Base-by-base conservation (phyloP, 2,888 invertebrate genomes). In the Brenthis ino region DNA sequence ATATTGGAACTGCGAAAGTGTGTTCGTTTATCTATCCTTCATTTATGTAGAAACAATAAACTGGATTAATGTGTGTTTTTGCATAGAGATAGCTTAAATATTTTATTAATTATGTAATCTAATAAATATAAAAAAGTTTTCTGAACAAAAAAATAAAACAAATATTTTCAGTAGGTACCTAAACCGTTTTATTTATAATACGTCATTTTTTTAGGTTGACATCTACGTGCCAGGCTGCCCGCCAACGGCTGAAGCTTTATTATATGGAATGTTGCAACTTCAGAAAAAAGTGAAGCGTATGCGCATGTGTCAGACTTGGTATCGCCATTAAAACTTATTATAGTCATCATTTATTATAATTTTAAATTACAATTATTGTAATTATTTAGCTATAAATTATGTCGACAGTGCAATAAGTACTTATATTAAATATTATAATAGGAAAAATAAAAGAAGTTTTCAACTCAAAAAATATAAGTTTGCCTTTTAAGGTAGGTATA, bases 211-310 rank as follows among this genome's bases (percentile, higher is more conserved):
- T 2, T 74, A 91, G 91, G 91, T 92, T 68, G 98, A 98, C 85
- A 96, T 98, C 77, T 98, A 98, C 85, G 97, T 98, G 55, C 98
- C 98, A 72, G 97, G 98, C 14, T 98, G 98, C 89, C 98, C 98
- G 37, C 98, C 98, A n/a, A 97, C 98, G 0, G 98, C 98, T 0
- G 98, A 98, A 89, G 98, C 98, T 1, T 89, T 98, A 16, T 88
- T 98, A 66, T 98, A 98, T 81, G 97, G 95, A 33, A 93, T 98
- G 80, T 90, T 98, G 66, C 96, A 96, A 82, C 92, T 98, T 6
- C 97, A 97, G 89, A 97, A 96, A 89, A 98, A 98, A 84, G 95
- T 98, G 14, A 98, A 98, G 82, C 93, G 97, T 16, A 95, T 95
- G 94, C 93, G 94, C 70, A 82, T 89, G 0, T 72, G 94, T 6